phyloP scores from a whole-genome alignment of 2,888 invertebrate genomes.

The Amblyjoppa proteus region DNA sequence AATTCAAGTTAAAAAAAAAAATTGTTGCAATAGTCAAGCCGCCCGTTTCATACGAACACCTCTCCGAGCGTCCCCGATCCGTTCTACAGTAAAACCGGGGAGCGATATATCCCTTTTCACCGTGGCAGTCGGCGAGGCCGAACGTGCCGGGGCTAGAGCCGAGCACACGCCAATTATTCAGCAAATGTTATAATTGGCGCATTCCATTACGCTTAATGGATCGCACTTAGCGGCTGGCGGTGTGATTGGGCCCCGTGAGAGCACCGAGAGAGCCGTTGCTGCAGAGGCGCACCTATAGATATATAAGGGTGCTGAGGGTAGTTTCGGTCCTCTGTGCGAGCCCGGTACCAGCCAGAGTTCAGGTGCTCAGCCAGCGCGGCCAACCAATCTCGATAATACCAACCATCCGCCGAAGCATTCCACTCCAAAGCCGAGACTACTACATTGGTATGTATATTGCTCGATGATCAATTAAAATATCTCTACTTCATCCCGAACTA shows the following conservation, averaged over 20 bases:
- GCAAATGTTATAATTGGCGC: slow-evolving; percentile 85
- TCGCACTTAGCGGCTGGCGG: slow-evolving; percentile 83
- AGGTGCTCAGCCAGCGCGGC: slow-evolving; percentile 70
- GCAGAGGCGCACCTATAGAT: slow-evolving; percentile 3
- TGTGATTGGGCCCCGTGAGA: slow-evolving; percentile 81
- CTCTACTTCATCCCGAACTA: slow-evolving; percentile 3
- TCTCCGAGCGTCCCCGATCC: neutral
- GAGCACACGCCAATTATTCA: slow-evolving; percentile 83
- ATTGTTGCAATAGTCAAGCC: neutral
- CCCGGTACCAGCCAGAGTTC: slow-evolving; percentile 70
- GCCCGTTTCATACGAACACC: neutral
- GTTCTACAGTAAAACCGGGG: slow-evolving; percentile 9
- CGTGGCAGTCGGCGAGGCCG: slow-evolving; percentile 55
- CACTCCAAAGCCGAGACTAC: slow-evolving; percentile 29
- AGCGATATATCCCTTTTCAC: slow-evolving; percentile 22
- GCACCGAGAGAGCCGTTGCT: slow-evolving; percentile 66
- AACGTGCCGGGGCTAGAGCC: slow-evolving; percentile 74
- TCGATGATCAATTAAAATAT: slow-evolving; percentile 13
- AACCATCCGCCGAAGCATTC: slow-evolving; percentile 43
- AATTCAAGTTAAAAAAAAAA: too few species aligned
- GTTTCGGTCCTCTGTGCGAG: slow-evolving; percentile 23
- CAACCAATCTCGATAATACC: slow-evolving; percentile 82
- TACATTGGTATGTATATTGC: slow-evolving; percentile 15
- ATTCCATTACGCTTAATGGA: slow-evolving; percentile 84
- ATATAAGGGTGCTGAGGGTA: slow-evolving; percentile 35